Base-by-base conservation (phyloP, 1,140 invertebrate genomes). In the Homalodisca vitripennis region DNA sequence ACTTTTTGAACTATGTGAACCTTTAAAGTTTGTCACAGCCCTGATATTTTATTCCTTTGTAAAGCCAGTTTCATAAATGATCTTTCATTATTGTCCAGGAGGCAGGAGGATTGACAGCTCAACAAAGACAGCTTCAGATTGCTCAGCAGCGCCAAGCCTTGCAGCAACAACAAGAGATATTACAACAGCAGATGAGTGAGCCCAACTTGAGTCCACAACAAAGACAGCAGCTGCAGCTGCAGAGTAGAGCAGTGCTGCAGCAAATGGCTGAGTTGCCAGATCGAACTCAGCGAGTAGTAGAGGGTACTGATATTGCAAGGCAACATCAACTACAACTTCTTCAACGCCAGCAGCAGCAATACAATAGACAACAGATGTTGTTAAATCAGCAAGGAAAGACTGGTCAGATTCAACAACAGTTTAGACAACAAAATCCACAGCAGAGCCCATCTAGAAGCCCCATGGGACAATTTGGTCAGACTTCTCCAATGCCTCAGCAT, bases 241-340 rank as follows among this genome's bases (percentile, higher is more conserved):
- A 80, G 29, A 76, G 78, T 3, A 75, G 78, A 70, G 75, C 77
- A 2, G 77, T 81, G 63, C 79, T 81, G 27, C 74, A 77, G 17
- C 76, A 80, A 24, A 75, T 77, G 3, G 17, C 78, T 80, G 74
- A 67, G 55, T 3, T 67, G 20, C 13, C 34, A 3, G 41, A 20
- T 26, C 34, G 48, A 13, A 48, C n/a, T n/a, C 51, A 63, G 24
- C 51, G 64, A 65, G 55, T 27, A 14, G 3, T 60, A 2, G 48
- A 46, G n/a, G 41, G 41, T n/a, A n/a, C 10, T 20, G 29, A 57
- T n/a, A 66, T 63, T 3, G 53, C 30, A 3, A 32, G 53, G 32
- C 72, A 73, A 26, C 71, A 74, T 46, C 51, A 69, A 13, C 70
- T 68, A 26, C 68, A 74, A 17, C 66, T 64, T 0, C 34, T 34